Evolutionary conservation across 2,797 vertebrate species (phyloP).

Genomic region (Ceryle rudis): DNA sequence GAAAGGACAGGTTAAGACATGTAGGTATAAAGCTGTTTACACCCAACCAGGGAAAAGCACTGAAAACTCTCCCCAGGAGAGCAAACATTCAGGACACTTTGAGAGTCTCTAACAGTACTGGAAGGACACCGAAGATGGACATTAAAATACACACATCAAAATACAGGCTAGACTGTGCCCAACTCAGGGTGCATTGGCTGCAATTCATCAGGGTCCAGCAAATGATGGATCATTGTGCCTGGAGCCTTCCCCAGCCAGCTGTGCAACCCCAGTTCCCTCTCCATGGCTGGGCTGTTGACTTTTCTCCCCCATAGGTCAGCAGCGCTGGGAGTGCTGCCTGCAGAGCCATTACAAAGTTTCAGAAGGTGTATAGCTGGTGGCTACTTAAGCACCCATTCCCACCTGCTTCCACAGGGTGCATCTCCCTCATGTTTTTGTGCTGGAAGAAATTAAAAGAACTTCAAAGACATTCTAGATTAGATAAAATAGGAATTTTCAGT

Average conservation of each 20-base stretch:
- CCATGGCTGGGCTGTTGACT: neutral
- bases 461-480: neutral
- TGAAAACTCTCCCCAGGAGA: neutral
- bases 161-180: neutral
- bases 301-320: neutral
- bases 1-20: neutral
- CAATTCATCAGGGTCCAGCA: neutral
- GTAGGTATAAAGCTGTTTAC: neutral
- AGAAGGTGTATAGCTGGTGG: neutral
- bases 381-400: neutral
- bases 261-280: neutral
- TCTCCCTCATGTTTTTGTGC: neutral
- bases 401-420: neutral
- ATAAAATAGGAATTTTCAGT: neutral
- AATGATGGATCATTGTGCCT: accelerated
- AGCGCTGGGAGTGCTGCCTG: neutral
- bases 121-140: neutral
- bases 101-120: neutral
- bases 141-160: neutral
- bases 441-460: neutral
- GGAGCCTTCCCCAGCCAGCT: neutral
- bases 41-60: neutral
- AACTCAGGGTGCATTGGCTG: accelerated
- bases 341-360: neutral
- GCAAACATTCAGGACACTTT: neutral